These are phyloP conservation scores for Chydorus sphaericus DNA, from an alignment of 2,888 invertebrate genomes.

Conservation along the genomic window DNA sequence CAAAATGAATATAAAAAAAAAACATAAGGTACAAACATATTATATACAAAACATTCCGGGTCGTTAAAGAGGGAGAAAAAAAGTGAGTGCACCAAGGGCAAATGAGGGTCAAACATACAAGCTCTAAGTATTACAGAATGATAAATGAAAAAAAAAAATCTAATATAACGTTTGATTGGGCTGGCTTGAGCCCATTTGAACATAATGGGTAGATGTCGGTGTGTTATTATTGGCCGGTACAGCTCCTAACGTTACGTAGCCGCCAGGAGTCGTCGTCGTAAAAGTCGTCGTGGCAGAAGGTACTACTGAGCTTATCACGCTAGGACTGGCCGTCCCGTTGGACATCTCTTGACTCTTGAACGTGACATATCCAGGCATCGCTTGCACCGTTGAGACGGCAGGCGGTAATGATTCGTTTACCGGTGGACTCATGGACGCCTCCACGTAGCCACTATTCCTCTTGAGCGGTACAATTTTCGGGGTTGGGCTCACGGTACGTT, in stretches of 20 bases:
- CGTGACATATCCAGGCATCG: background rate
- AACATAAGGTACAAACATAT: too few relatives aligned
- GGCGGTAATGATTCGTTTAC: too few relatives aligned
- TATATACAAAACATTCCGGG: too few relatives aligned
- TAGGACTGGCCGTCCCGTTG: background rate
- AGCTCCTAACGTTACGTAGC: constrained; percentile 2
- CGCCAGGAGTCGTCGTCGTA: background rate
- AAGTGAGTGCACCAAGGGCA: too few relatives aligned
- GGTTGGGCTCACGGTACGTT: background rate
- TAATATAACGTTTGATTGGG: too few relatives aligned
- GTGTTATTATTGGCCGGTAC: background rate
- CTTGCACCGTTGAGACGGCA: background rate
- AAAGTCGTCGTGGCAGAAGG: too few relatives aligned
- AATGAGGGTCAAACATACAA: too few relatives aligned
- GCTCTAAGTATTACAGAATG: too few relatives aligned
- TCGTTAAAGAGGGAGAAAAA: too few relatives aligned
- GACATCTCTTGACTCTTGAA: background rate
- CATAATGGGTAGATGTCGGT: background rate
- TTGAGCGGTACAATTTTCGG: background rate
- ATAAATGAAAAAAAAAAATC: too few relatives aligned
- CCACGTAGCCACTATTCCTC: constrained; percentile 3
- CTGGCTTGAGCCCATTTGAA: background rate
- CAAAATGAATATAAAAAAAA: too few relatives aligned
- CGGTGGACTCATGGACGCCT: background rate
- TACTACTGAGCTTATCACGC: background rate